phyloP scores from a whole-genome alignment of 2,888 invertebrate species.

The Carcina quercana region DNA sequence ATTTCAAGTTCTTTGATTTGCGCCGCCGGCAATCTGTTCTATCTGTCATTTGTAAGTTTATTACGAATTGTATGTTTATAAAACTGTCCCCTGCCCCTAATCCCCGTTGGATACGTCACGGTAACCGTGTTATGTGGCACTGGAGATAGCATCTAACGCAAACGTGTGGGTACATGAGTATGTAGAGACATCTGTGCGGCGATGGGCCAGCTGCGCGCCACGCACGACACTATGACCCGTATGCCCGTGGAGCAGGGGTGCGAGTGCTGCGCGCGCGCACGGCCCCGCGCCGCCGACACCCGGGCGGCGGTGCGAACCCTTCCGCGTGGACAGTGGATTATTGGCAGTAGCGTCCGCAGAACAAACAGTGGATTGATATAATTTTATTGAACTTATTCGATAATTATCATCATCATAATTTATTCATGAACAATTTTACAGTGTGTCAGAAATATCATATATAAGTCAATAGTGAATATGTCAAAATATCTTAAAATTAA shows the following conservation, averaged over 20 bases:
- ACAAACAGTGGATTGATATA: too few species aligned
- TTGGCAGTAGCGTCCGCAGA: conserved; percentile 22
- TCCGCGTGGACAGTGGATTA: conserved; percentile 41
- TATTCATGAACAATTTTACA: not conserved
- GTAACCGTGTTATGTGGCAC: not conserved
- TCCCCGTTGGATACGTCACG: too few species aligned
- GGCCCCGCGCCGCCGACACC: conserved; percentile 16
- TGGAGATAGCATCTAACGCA: not conserved
- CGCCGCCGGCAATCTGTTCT: too few species aligned
- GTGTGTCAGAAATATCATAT: not conserved
- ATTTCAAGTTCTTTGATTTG: too few species aligned
- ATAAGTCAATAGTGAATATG: not conserved
- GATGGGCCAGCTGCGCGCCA: not conserved
- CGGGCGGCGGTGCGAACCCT: conserved; percentile 53
- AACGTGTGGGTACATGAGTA: not conserved
- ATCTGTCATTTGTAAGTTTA: too few species aligned
- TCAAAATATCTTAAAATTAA: too few species aligned
- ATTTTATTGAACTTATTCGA: too few species aligned
- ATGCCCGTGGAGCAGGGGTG: not conserved
- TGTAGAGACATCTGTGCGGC: not conserved
- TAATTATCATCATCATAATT: not conserved
- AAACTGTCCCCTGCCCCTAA: too few species aligned
- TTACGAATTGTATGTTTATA: too few species aligned
- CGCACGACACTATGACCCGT: not conserved
- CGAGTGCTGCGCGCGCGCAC: not conserved